phyloP scores from a whole-genome alignment of 2,888 invertebrate genomes.

The Drosophila affinis region DNA sequence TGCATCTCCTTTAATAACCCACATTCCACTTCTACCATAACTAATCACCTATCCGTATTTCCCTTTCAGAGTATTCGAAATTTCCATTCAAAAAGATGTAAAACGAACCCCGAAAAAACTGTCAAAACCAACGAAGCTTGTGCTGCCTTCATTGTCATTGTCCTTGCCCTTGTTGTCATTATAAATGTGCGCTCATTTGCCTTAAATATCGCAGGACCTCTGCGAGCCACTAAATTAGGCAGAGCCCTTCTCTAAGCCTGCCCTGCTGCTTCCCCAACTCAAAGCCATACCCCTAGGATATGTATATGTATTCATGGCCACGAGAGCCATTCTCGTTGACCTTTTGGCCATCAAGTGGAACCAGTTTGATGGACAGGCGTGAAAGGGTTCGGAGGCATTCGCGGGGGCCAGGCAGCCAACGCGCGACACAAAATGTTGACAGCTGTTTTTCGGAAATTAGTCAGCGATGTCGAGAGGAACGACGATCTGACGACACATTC shows the following conservation, averaged over 20 bases:
- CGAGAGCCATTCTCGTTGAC: slow-evolving; percentile 48
- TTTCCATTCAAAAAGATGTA: slow-evolving; percentile 15
- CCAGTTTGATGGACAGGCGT: slow-evolving; percentile 53
- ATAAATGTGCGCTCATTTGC: slow-evolving; percentile 78
- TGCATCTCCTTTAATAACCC: not conserved
- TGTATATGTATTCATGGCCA: not conserved
- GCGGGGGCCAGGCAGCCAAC: slow-evolving; percentile 34
- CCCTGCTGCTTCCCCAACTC: slow-evolving; percentile 17
- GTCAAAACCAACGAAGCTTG: slow-evolving; percentile 49
- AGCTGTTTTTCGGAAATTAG: slow-evolving; percentile 70
- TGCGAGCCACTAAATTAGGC: slow-evolving; percentile 74
- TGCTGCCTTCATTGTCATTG: slow-evolving; percentile 13
- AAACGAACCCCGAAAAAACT: slow-evolving; percentile 41
- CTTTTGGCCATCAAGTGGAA: slow-evolving; percentile 76
- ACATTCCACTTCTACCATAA: not conserved
- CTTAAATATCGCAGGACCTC: slow-evolving; percentile 71
- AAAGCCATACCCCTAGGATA: no score
- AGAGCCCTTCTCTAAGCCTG: slow-evolving; percentile 10
- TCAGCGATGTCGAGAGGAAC: slow-evolving; percentile 68
- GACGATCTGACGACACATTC: slow-evolving; percentile 58
- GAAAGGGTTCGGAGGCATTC: slow-evolving; percentile 62
- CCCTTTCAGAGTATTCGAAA: slow-evolving; percentile 20
- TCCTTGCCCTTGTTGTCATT: slow-evolving; percentile 68
- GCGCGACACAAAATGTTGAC: slow-evolving; percentile 67
- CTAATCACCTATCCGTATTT: not conserved